A percentile compares a stretch with the other conserved stretches of the same genome.
These are phyloP conservation scores for Tachina lurida DNA, from an alignment of 2,888 invertebrate genomes.

Conservation along the genomic window DNA sequence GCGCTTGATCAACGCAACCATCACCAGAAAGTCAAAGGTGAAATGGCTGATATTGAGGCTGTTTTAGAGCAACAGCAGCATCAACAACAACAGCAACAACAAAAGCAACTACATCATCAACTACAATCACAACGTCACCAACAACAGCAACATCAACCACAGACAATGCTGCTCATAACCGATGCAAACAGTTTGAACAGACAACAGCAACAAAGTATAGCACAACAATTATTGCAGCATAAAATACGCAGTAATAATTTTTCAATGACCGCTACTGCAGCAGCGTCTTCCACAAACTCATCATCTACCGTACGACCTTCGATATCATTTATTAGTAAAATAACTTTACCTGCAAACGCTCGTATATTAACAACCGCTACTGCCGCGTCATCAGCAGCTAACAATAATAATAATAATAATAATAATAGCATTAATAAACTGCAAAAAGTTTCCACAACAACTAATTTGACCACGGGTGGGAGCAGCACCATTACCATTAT, in stretches of 20 bases:
- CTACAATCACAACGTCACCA: slow-evolving; percentile 44
- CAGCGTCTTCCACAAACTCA: slow-evolving; percentile 56
- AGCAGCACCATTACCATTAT: slow-evolving; percentile 75
- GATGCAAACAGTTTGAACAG: slow-evolving; percentile 79
- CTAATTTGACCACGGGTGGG: slow-evolving; percentile 62
- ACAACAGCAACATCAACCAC: slow-evolving; percentile 73
- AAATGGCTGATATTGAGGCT: slow-evolving; percentile 47
- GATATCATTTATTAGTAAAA: slow-evolving; percentile 80
- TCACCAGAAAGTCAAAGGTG: slow-evolving; percentile 48
- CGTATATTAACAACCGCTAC: slow-evolving; percentile 76
- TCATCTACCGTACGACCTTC: slow-evolving; percentile 76
- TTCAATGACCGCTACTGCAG: slow-evolving; percentile 41
- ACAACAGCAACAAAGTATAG: slow-evolving; percentile 74
- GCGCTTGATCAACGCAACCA: slow-evolving; percentile 24
- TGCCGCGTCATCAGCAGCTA: slow-evolving; percentile 57
- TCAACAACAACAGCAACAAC: background rate
- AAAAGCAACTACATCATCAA: slow-evolving; percentile 6
- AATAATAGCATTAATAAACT: slow-evolving; percentile 73
- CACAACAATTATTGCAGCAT: slow-evolving; percentile 73
- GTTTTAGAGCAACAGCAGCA: slow-evolving; percentile 12
- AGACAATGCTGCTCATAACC: slow-evolving; percentile 80
- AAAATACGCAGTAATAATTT: slow-evolving; percentile 71
- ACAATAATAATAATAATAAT: slow-evolving; percentile 62
- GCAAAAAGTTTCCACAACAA: slow-evolving; percentile 40
- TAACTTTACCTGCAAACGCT: slow-evolving; percentile 79